These are phyloP conservation scores for Hippasteria phrygiana DNA, from an alignment of 53 echinoderm and acorn worm genomes.

Conservation along the genomic window DNA sequence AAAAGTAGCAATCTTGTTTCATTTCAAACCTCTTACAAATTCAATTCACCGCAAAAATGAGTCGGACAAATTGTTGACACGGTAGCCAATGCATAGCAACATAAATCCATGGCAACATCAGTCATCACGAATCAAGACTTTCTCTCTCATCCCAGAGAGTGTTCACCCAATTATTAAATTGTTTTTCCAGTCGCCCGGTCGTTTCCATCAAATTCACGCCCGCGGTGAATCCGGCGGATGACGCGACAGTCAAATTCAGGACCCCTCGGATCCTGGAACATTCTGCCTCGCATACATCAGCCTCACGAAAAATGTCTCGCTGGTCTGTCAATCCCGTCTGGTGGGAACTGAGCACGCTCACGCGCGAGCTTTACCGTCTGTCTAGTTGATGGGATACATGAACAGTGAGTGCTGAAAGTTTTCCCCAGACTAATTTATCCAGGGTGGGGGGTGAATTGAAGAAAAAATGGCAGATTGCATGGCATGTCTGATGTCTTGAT, in stretches of 20 bases:
- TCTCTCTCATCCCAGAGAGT: neutral
- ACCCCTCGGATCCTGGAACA: neutral
- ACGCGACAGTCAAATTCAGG: neutral
- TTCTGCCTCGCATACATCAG: neutral
- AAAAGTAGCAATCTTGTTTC: too few relatives aligned
- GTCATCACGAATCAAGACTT: neutral
- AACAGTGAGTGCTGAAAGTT: neutral
- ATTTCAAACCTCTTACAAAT: too few relatives aligned
- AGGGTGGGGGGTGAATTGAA: neutral
- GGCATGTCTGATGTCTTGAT: neutral
- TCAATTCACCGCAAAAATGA: too few relatives aligned
- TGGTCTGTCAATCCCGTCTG: neutral
- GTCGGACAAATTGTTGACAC: too few relatives aligned
- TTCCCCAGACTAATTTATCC: neutral
- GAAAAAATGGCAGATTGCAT: neutral
- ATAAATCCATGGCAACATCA: neutral
- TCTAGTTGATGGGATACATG: neutral
- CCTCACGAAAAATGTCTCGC: neutral
- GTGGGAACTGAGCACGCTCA: neutral
- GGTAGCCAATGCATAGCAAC: too few relatives aligned
- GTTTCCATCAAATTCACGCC: slow-evolving; percentile 2
- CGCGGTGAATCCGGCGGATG: neutral
- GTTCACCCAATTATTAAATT: slow-evolving; percentile 11
- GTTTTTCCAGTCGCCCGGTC: neutral
- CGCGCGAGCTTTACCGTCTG: neutral